phyloP scores from a whole-genome alignment of 2,797 vertebrate genomes.

The Neosilurus hyrtlii region DNA sequence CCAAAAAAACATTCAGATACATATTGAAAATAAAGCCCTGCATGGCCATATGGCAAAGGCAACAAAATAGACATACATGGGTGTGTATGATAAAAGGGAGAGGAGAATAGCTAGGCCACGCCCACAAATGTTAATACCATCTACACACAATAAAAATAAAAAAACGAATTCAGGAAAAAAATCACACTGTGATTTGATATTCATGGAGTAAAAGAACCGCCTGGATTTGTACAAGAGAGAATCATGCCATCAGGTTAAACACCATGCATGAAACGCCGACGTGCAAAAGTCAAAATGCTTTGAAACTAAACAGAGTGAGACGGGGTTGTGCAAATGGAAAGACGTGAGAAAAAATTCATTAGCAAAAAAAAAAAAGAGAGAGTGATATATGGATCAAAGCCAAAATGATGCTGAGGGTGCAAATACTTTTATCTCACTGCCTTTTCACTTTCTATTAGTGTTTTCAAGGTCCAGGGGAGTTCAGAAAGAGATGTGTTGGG shows the following conservation, averaged over 20 bases:
- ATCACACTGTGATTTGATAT: background rate
- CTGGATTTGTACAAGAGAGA: background rate
- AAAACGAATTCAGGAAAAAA: background rate
- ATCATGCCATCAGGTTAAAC: background rate
- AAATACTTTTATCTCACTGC: background rate
- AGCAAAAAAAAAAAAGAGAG: background rate
- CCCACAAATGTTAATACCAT: background rate
- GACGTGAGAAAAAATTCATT: background rate
- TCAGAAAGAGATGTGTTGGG: background rate
- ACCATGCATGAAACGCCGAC: background rate
- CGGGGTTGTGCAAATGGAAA: too few species aligned
- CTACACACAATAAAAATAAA: background rate
- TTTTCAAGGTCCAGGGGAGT: background rate
- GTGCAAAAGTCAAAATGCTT: conserved; percentile 6
- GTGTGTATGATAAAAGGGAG: background rate
- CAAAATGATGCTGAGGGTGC: background rate
- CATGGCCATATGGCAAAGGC: background rate
- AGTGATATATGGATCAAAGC: background rate
- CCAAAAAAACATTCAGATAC: background rate
- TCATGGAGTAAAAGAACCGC: background rate
- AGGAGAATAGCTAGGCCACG: background rate
- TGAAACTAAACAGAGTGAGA: background rate
- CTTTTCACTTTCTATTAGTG: background rate
- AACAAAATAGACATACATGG: background rate
- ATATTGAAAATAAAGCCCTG: background rate